These are phyloP conservation scores for Lepetodrilus schrolli DNA, from an alignment of 2,888 invertebrate species.

Conservation along the genomic window DNA sequence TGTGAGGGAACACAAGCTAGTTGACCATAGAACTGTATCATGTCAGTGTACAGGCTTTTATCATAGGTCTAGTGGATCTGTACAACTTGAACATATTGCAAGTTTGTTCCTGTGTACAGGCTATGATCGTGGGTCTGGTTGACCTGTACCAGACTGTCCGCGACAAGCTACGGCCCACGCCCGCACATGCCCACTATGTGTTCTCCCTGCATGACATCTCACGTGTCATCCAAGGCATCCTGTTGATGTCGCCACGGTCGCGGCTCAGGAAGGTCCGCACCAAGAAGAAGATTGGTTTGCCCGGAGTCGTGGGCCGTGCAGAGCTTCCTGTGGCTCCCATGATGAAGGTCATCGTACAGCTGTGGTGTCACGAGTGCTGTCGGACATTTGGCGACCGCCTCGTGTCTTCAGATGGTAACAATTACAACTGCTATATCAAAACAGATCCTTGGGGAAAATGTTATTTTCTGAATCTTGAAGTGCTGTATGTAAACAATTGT, in stretches of 20 bases:
- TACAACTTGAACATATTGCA: too few species aligned
- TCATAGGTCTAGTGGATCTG: too few species aligned
- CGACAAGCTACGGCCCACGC: conserved; percentile 69
- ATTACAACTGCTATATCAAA: too few species aligned
- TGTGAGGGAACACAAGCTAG: too few species aligned
- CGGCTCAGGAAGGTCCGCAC: conserved; percentile 60
- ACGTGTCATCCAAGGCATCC: conserved; percentile 69
- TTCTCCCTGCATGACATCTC: conserved; percentile 71
- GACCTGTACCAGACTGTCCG: conserved; percentile 67
- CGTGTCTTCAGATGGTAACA: conserved; percentile 64
- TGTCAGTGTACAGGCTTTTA: too few species aligned
- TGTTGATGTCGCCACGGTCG: conserved; percentile 70
- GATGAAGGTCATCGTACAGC: conserved; percentile 71
- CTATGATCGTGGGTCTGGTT: conserved; percentile 64
- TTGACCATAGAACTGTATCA: too few species aligned
- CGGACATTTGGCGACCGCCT: conserved; percentile 71
- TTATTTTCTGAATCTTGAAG: too few species aligned
- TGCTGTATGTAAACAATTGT: too few species aligned
- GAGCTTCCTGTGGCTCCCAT: conserved; percentile 52
- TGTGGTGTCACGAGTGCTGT: conserved; percentile 73
- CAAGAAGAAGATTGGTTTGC: conserved; percentile 54
- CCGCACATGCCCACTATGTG: conserved; percentile 69
- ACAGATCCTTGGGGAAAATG: too few species aligned
- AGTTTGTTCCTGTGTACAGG: conserved; percentile 56
- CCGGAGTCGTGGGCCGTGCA: neutral